Evolutionary conservation across 2,113 vertebrate genomes (phyloP), one percentile per base, ranked within the genome.

Genomic region (Platysteira castanea): DNA sequence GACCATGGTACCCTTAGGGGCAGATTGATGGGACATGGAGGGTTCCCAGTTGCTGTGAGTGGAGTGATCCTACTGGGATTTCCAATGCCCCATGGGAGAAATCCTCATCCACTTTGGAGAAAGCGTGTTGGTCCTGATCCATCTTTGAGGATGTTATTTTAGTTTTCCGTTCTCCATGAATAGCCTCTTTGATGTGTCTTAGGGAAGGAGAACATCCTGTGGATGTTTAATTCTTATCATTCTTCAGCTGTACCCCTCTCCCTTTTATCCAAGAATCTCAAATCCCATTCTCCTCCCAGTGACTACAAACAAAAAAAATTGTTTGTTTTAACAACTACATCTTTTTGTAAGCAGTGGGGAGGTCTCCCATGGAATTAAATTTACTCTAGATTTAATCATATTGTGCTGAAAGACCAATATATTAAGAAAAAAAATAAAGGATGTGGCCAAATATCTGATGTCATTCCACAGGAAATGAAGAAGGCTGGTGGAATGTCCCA

Each of bases 111-210:
- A 11, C 13, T 84, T 18, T 23, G 28, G 8, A 53, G 63, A 13
- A 49, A 44, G 5, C 0, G 0, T 41, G 9, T 49, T 81, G 31
- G 8, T 7, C n/a, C 8, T 39, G 12, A 39, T 30, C 10, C 1
- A 5, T 47, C 18, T 78, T 30, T 49, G 60, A n/a, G 49, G 24
- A 53, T 53, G 7, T 33, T 50, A 27, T 41, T 77, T 63, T 42
- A 64, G 47, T 64, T 64, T 64, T 52, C 19, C 2, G 1, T 52
- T 78, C 14, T 52, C 24, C 37, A 13, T n/a, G 10, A 39, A 9
- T 6, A 41, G 14, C 10, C 6, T 61, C 12, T 49, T 10, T 52
- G 70, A 39, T 19, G 14, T 44, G 16, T 17, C 4, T 33, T 73
- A 23, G 52, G 53, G 35, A 83, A 76, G 6, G 18, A 41, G 44